phyloP scores from a whole-genome alignment of 1,140 invertebrate species.

The Trinorchestia longiramus region DNA sequence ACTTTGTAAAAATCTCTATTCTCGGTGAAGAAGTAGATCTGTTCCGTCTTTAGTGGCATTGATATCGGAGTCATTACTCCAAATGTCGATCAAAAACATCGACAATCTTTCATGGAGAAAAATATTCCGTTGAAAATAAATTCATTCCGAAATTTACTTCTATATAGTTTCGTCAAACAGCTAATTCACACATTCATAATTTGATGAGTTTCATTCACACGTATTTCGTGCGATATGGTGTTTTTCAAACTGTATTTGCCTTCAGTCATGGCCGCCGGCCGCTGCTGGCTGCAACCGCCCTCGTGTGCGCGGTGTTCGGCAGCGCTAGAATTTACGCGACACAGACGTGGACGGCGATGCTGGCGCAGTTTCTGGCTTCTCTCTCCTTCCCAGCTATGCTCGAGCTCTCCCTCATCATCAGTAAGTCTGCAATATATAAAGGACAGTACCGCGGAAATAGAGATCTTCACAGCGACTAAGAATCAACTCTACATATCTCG shows the following conservation, averaged over 20 bases:
- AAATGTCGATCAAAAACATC: not conserved
- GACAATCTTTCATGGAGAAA: not conserved
- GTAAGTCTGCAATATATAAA: not conserved
- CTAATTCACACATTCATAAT: not conserved
- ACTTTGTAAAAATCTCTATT: too few species aligned
- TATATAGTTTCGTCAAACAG: not conserved
- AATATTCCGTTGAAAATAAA: not conserved
- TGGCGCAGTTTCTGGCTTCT: conserved; percentile 42
- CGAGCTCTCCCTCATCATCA: conserved; percentile 48
- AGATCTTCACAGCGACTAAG: not conserved
- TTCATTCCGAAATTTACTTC: too few species aligned
- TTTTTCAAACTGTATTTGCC: not conserved
- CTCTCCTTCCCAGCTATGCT: conserved; percentile 50
- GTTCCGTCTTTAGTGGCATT: too few species aligned
- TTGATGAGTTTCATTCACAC: not conserved
- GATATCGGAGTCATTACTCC: too few species aligned
- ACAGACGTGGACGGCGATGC: not conserved
- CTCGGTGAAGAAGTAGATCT: too few species aligned
- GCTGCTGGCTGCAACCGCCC: not conserved
- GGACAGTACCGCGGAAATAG: not conserved
- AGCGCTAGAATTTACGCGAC: conserved; percentile 24
- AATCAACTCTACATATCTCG: not conserved
- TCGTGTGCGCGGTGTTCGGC: conserved; percentile 40
- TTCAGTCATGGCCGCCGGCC: conserved; percentile 41
- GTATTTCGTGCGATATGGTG: not conserved